Percentiles rank a stretch among this genome's conserved stretches.
These are phyloP conservation scores for Nesidiocoris tenuis DNA, from an alignment of 2,888 invertebrate species.

Conservation along the genomic window DNA sequence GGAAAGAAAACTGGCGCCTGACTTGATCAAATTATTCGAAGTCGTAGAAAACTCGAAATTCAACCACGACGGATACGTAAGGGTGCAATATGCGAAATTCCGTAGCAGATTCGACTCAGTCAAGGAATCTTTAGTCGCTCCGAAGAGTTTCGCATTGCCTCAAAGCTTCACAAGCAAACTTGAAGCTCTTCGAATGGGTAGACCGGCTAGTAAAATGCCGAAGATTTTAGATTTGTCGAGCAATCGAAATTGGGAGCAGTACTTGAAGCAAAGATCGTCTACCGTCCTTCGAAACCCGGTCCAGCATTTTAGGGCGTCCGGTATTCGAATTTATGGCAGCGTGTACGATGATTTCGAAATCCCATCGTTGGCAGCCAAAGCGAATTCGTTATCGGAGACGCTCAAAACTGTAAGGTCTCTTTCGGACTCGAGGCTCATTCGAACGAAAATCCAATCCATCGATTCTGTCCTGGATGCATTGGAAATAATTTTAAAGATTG, in stretches of 20 bases:
- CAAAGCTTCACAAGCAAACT: neutral
- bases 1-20: neutral
- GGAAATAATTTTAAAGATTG: neutral
- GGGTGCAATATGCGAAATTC: conserved; percentile 10
- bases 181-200: neutral
- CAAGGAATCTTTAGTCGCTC: neutral
- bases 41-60: neutral
- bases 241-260: too few species aligned
- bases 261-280: neutral
- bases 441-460: neutral
- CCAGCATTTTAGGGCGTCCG: neutral
- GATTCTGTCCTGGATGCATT: neutral
- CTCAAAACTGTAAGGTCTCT: neutral
- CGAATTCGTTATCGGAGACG: neutral
- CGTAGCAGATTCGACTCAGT: neutral
- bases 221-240: neutral
- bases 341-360: neutral
- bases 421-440: neutral
- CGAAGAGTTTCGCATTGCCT: neutral
- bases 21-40: neutral
- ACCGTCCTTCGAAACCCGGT: neutral
- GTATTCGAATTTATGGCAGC: neutral
- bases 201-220: neutral
- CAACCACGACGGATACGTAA: neutral
- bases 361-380: neutral